A percentile compares a stretch with the other conserved stretches of the same genome.
These are phyloP conservation scores for Hippopotamyrus pictus DNA, from an alignment of 2,797 vertebrate genomes.

Conservation along the genomic window DNA sequence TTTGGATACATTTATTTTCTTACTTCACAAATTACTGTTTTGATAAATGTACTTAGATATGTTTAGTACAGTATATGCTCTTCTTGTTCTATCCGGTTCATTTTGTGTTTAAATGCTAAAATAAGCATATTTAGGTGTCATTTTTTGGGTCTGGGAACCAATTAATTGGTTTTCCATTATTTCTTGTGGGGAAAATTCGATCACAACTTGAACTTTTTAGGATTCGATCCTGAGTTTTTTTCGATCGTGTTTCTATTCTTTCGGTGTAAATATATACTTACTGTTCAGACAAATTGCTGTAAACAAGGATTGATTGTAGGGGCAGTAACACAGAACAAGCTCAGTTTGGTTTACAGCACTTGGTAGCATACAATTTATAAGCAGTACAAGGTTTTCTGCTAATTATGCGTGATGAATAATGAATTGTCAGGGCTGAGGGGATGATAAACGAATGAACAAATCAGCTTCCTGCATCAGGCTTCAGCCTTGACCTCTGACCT, in stretches of 20 bases:
- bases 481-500: not conserved
- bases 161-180: no score
- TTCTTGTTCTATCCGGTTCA: no score
- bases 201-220: no score
- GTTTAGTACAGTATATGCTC: no score
- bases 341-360: not conserved
- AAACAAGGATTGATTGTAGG: not conserved
- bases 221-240: no score
- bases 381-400: not conserved
- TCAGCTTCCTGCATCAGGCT: not conserved
- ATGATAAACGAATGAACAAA: not conserved
- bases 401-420: not conserved
- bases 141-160: no score
- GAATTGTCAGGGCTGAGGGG: not conserved
- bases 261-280: not conserved
- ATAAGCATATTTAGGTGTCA: no score
- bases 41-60: no score
- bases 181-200: no score
- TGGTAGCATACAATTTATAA: not conserved
- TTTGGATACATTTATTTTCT: no score
- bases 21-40: no score
- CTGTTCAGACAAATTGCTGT: not conserved
- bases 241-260: not conserved
- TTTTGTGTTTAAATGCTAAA: no score
- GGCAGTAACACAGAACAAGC: not conserved